These are phyloP conservation scores for Actinia tenebrosa DNA, from an alignment of 64 coral and sea anemone genomes.

Conservation along the genomic window DNA sequence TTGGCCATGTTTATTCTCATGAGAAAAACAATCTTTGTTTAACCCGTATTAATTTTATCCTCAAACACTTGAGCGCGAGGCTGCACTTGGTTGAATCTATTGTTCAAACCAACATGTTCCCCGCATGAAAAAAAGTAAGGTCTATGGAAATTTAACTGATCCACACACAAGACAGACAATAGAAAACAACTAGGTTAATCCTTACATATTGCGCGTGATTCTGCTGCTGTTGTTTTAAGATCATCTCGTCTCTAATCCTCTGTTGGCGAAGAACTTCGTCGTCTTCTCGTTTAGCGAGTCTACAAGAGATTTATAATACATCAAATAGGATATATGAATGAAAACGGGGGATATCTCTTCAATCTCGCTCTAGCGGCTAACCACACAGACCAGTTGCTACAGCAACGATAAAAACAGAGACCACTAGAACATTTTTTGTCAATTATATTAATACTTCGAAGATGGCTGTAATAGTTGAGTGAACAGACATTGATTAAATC, in stretches of 20 bases:
- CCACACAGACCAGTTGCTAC: not conserved
- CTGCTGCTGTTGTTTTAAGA: slow-evolving; percentile 58
- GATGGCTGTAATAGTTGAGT: not conserved
- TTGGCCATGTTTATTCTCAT: too few relatives aligned
- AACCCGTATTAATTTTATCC: too few relatives aligned
- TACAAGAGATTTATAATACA: not conserved
- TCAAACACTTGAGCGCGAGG: too few relatives aligned
- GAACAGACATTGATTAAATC: too few relatives aligned
- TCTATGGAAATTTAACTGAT: too few relatives aligned
- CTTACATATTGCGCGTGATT: slow-evolving; percentile 46
- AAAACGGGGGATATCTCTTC: not conserved
- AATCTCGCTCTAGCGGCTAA: not conserved
- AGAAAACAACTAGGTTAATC: not conserved
- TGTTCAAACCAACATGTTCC: too few relatives aligned
- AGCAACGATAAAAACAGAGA: not conserved
- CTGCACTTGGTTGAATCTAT: too few relatives aligned
- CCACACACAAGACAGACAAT: too few relatives aligned
- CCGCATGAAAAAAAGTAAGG: too few relatives aligned
- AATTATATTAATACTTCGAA: not conserved
- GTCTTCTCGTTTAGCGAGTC: slow-evolving; percentile 41
- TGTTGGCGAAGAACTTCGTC: slow-evolving; percentile 58
- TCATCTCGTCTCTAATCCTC: slow-evolving; percentile 44
- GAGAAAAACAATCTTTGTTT: too few relatives aligned
- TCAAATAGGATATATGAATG: not conserved
- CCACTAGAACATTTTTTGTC: not conserved